Conservation (phyloP, 2,888 invertebrate genomes). For the Aleiodes leptofemur region DNA sequence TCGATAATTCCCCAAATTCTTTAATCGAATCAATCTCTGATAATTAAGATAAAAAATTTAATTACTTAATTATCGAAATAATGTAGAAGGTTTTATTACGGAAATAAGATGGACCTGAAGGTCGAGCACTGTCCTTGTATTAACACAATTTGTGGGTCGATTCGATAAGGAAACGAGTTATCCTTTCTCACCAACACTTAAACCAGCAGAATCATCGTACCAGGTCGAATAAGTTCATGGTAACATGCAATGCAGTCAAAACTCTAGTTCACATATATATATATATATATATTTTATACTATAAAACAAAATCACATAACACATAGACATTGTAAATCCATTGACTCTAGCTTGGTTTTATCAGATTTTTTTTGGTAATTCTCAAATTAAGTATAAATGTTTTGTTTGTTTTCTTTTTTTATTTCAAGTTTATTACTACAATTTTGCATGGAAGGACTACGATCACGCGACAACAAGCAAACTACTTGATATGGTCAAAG, state of each 20-base stretch:
- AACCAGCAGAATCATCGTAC: conserved; percentile 37
- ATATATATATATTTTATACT: conserved; percentile 18
- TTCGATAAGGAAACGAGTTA: conserved; percentile 49
- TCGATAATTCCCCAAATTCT: too few relatives aligned
- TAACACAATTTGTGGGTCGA: conserved; percentile 36
- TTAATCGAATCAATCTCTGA: too few relatives aligned
- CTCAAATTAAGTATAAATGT: neutral
- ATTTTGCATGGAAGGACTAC: conserved; percentile 92
- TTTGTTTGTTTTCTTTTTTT: conserved; percentile 18
- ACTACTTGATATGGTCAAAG: conserved; percentile 93
- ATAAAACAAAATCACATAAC: conserved; percentile 19
- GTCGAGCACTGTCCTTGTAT: conserved; percentile 49
- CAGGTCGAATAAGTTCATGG: conserved; percentile 65
- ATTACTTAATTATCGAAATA: neutral
- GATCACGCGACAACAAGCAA: conserved; percentile 86
- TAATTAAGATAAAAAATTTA: neutral
- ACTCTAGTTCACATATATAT: conserved; percentile 57
- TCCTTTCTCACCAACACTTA: conserved; percentile 24
- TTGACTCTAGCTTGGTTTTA: too few relatives aligned
- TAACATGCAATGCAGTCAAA: conserved; percentile 70
- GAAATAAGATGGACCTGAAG: conserved; percentile 40
- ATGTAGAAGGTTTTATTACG: neutral
- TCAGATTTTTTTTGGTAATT: too few relatives aligned
- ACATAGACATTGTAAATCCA: neutral
- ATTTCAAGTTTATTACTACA: conserved; percentile 90